Evolutionary conservation across 2,888 invertebrate species (phyloP).

Genomic region (Megalurothrips usitatus): DNA sequence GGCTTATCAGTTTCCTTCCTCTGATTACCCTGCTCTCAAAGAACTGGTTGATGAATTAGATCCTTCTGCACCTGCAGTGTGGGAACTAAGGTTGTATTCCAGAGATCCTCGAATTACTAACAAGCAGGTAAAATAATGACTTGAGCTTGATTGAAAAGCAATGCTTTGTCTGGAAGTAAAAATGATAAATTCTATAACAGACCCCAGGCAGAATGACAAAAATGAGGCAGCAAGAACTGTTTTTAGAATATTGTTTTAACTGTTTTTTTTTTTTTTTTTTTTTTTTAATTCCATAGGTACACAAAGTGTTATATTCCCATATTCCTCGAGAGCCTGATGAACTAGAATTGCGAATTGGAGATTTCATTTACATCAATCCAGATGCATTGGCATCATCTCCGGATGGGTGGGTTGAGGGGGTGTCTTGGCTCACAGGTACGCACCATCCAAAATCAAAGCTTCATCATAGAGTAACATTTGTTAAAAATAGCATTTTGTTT

Average conservation of each 20-base stretch:
- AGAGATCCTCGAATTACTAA: constrained; percentile 71
- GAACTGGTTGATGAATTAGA: constrained; percentile 68
- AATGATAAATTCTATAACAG: not conserved
- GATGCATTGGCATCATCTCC: constrained; percentile 67
- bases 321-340: constrained; percentile 74
- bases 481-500: constrained; percentile 32
- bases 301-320: constrained; percentile 75
- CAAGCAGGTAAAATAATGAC: constrained; percentile 54
- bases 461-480: not conserved
- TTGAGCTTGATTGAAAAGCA: not conserved
- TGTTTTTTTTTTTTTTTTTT: not conserved
- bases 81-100: constrained; percentile 86
- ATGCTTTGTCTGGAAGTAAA: constrained; percentile 25
- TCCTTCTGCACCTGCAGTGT: constrained; percentile 60
- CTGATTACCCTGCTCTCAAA: constrained; percentile 67
- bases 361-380: constrained; percentile 76
- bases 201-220: not conserved
- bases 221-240: too few relatives aligned
- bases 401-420: constrained; percentile 86
- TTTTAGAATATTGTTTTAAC: too few relatives aligned
- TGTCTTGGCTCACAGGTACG: constrained; percentile 71
- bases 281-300: constrained; percentile 51
- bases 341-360: constrained; percentile 76
- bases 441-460: constrained; percentile 5
- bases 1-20: constrained; percentile 78